These are phyloP conservation scores for Pyrgilauda ruficollis DNA, from an alignment of 2,113 vertebrate species.

Conservation along the genomic window DNA sequence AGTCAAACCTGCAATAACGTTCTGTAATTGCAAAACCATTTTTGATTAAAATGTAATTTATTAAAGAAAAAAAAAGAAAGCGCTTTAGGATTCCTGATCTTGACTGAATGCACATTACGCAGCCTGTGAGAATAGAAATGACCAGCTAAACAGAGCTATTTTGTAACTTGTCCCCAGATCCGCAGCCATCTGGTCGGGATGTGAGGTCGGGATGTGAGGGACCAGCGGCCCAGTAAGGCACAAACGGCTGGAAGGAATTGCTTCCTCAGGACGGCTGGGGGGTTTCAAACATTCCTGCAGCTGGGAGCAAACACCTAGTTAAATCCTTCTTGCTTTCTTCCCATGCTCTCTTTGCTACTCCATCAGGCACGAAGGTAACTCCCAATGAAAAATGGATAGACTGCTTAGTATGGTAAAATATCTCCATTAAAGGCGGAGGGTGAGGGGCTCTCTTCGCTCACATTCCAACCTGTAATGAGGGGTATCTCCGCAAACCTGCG, in stretches of 20 bases:
- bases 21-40: not conserved
- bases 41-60: not conserved
- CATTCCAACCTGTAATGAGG: not conserved
- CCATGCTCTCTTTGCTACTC: not conserved
- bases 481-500: not conserved
- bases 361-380: fast-evolving
- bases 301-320: not conserved
- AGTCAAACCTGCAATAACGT: not conserved
- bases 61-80: not conserved
- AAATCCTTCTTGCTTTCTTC: not conserved
- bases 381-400: not conserved
- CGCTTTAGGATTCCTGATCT: not conserved
- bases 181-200: not conserved
- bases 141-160: not conserved
- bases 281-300: not conserved
- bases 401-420: not conserved
- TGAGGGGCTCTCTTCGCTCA: not conserved
- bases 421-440: no score
- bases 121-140: not conserved
- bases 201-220: not conserved
- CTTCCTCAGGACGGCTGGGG: not conserved
- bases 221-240: not conserved
- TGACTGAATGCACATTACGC: fast-evolving
- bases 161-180: not conserved
- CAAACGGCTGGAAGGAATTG: not conserved